A percentile compares a stretch with the other conserved stretches of the same genome.
phyloP scores from a whole-genome alignment of 2,797 vertebrate genomes.

The Huso huso region DNA sequence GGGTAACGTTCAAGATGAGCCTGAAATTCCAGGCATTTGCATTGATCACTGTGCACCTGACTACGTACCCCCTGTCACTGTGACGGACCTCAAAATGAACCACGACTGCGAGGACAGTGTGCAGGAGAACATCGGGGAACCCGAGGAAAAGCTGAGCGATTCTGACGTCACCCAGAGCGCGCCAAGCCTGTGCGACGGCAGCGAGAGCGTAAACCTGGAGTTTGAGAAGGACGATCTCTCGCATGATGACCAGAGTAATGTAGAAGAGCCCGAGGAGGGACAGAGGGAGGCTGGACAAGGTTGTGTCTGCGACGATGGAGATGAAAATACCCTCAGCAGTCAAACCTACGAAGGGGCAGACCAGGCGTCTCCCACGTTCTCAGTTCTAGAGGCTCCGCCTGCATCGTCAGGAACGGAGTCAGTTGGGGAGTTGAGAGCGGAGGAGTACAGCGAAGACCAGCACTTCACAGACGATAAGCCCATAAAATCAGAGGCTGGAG shows the following conservation, averaged over 20 bases:
- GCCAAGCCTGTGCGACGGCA: conserved; percentile 38
- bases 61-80: conserved; percentile 51
- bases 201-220: conserved; percentile 37
- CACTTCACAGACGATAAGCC: conserved; percentile 36
- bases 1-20: conserved; percentile 52
- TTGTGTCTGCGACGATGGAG: conserved; percentile 15
- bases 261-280: conserved; percentile 20
- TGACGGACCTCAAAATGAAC: conserved; percentile 47
- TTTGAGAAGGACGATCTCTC: conserved; percentile 53
- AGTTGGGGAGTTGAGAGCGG: conserved; percentile 29
- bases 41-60: conserved; percentile 32
- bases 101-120: conserved; percentile 28
- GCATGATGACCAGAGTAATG: conserved; percentile 20
- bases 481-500: conserved; percentile 39
- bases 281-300: conserved; percentile 24
- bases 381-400: conserved; percentile 13
- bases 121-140: conserved; percentile 29
- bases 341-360: conserved; percentile 23
- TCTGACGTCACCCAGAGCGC: conserved; percentile 41
- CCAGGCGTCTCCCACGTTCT: conserved; percentile 21
- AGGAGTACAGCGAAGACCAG: conserved; percentile 32
- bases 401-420: conserved; percentile 12
- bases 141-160: conserved; percentile 46
- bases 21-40: conserved; percentile 51
- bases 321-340: conserved; percentile 25